Evolutionary conservation across 1,140 invertebrate genomes (phyloP).

Genomic region (Euglossa dilemma): DNA sequence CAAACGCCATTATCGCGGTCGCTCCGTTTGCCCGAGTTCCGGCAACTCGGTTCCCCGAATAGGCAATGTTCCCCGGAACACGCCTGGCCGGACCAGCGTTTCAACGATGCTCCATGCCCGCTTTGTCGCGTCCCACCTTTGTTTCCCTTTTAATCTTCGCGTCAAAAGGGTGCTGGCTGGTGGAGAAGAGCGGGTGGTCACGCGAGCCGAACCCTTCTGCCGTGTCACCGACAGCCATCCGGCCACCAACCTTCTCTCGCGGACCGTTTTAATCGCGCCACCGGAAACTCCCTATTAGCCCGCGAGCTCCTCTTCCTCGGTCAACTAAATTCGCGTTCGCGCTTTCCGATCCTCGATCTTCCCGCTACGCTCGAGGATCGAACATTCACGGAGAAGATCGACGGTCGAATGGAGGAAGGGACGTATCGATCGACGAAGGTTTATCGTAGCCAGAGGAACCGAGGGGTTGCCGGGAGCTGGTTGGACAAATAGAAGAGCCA

Average conservation of each 20-base stretch:
- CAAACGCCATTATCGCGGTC: conserved; percentile 32
- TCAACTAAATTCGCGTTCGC: conserved; percentile 60
- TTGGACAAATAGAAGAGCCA: conserved; percentile 19
- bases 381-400: no score
- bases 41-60: background rate
- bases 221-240: background rate
- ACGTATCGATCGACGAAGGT: background rate
- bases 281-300: conserved; percentile 72
- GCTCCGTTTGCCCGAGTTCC: conserved; percentile 2
- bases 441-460: background rate
- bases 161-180: background rate
- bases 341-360: background rate
- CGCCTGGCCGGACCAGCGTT: background rate
- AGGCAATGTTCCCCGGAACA: background rate
- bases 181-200: conserved; percentile 20
- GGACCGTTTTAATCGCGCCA: conserved; percentile 69
- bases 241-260: conserved; percentile 12
- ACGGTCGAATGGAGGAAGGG: background rate
- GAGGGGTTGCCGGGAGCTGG: background rate
- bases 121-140: conserved; percentile 23
- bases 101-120: background rate
- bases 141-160: conserved; percentile 52
- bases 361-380: no score
- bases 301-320: conserved; percentile 46
- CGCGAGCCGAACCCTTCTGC: conserved; percentile 45